Evolutionary conservation across 2,888 invertebrate species (phyloP).

Genomic region (Euplagia quadripunctaria): DNA sequence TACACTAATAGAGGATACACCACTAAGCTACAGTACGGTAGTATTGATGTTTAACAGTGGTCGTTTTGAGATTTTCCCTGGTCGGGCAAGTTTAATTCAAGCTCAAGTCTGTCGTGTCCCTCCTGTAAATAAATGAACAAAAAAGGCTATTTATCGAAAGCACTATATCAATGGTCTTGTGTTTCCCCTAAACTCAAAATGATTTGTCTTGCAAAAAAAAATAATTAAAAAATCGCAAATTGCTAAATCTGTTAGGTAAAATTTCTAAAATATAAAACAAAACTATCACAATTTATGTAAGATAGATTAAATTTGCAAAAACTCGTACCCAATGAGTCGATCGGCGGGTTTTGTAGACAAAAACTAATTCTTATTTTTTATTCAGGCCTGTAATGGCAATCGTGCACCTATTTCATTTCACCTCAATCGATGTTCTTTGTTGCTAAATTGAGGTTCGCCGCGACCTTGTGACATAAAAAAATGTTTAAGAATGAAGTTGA

Average conservation of each 20-base stretch:
- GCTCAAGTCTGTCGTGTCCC: not conserved
- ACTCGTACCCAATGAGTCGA: slow-evolving; percentile 45
- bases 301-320: slow-evolving; percentile 41
- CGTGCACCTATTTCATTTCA: slow-evolving; percentile 56
- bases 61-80: not conserved
- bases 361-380: slow-evolving; percentile 55
- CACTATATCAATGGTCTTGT: not conserved
- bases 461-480: slow-evolving; percentile 63
- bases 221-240: no score
- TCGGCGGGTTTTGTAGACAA: slow-evolving; percentile 49
- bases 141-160: not conserved
- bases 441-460: slow-evolving; percentile 65
- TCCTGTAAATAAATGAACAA: not conserved
- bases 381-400: slow-evolving; percentile 53
- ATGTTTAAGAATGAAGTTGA: slow-evolving; percentile 58
- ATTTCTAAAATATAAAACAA: slow-evolving; percentile 16
- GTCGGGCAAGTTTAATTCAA: not conserved
- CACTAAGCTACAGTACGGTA: not conserved
- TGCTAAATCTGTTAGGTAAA: no score
- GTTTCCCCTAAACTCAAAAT: not conserved
- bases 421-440: slow-evolving; percentile 65
- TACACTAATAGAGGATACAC: not conserved
- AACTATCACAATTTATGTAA: slow-evolving; percentile 27
- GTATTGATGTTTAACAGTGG: not conserved
- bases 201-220: no score